Evolutionary conservation across 2,888 invertebrate genomes (phyloP), one percentile per base, ranked within the genome.

Genomic region (Scrobipalpa costella): DNA sequence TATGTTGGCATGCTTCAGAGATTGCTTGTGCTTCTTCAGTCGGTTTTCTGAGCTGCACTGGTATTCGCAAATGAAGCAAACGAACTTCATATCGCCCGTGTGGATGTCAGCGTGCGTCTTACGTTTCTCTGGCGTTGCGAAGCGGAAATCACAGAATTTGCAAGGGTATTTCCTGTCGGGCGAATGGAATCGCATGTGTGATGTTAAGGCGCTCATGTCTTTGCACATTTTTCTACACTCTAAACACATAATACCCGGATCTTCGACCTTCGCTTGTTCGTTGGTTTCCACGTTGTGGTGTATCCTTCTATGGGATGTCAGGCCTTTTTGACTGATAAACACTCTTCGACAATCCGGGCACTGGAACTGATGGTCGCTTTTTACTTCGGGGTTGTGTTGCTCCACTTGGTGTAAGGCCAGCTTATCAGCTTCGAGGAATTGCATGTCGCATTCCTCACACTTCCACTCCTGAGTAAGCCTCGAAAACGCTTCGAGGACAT

Each of bases 1-100:
- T 85, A 90, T 90, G 59, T 84, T 86, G 0, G 81, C 68, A 72
- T 91, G 91, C 73, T 90, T 91, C 33, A 82, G 66, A 0, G 88
- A 87, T 64, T 74, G 69, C 69, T 90, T 91, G 67, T 91, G 91
- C 2, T 81, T 83, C 67, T 84, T 84, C 36, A 90, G 68, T 11
- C 90, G 74, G 66, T 90, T 89, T 66, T 86, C 88, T 0, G 91
- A 90, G 58, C 85, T 90, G 65, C 91, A 90, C 59, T 86, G 86
- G 64, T 91, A 90, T 69, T 91, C 90, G 61, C 91, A 91, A 21
- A 91, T 90, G 49, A 91, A 91, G 65, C 91, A 91, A 0, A 91
- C 90, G 60, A 83, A 91, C 68, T 88, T 90, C 88, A 90, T 88
- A 63, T 88, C 89, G 0, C 91, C 91, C 0, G 90, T 90, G 36